These are phyloP conservation scores for Antrozous pallidus DNA, from an alignment of 2,797 vertebrate genomes.

Conservation along the genomic window DNA sequence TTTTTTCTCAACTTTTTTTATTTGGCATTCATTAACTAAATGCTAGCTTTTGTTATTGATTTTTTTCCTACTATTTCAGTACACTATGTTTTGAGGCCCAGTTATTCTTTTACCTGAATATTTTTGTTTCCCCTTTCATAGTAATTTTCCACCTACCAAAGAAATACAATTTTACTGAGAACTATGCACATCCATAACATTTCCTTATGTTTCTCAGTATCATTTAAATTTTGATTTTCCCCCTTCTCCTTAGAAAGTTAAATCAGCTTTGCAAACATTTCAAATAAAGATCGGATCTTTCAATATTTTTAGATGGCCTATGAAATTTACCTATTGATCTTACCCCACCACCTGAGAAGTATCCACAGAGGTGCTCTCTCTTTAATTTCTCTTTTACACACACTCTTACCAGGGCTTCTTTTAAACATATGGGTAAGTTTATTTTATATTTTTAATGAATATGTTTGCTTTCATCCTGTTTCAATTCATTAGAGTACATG, in stretches of 20 bases:
- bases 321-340: constrained; percentile 1
- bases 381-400: not conserved
- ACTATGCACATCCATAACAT: not conserved
- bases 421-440: not conserved
- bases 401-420: not conserved
- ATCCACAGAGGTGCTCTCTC: not conserved
- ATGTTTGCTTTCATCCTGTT: not conserved
- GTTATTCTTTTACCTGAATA: not conserved
- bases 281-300: not conserved
- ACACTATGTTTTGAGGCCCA: not conserved
- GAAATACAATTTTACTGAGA: not conserved
- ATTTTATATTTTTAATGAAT: not conserved
- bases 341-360: not conserved
- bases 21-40: not conserved
- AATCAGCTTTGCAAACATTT: not conserved
- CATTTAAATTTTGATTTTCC: not conserved
- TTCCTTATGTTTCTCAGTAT: not conserved
- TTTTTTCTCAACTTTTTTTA: not conserved
- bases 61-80: not conserved
- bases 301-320: not conserved
- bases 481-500: not conserved
- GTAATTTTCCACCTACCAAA: not conserved
- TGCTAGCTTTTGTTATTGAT: not conserved
- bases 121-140: not conserved
- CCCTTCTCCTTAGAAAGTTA: not conserved